These are phyloP conservation scores for Megalopta genalis DNA, from an alignment of 1,140 invertebrate genomes.

Conservation along the genomic window DNA sequence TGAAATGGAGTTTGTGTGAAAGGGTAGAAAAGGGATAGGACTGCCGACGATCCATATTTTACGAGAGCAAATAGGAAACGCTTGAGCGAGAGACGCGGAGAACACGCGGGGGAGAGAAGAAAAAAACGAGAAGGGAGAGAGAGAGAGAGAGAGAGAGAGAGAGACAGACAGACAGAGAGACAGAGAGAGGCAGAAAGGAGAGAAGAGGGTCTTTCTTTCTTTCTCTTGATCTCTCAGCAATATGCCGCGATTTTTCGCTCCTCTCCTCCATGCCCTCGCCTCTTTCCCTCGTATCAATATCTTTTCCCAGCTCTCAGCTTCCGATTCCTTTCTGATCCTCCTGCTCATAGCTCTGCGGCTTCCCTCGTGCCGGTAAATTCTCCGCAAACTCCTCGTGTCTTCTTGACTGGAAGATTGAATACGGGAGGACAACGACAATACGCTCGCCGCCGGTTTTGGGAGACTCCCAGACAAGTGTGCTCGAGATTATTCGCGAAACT, in stretches of 20 bases:
- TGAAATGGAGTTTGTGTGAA: constrained; percentile 50
- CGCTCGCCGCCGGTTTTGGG: no score
- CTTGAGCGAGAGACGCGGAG: constrained; percentile 26
- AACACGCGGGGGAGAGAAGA: not conserved
- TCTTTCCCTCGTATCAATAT: constrained; percentile 34
- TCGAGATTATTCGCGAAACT: no score
- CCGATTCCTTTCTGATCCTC: constrained; percentile 33
- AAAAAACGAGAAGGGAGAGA: not conserved
- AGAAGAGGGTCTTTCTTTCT: not conserved
- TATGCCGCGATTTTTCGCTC: constrained; percentile 39
- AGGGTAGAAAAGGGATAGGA: constrained; percentile 25
- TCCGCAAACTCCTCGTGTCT: constrained; percentile 21
- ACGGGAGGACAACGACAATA: not conserved
- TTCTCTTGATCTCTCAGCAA: constrained; percentile 34
- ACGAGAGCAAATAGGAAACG: constrained; percentile 50
- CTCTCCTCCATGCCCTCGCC: not conserved
- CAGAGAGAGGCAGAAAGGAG: not conserved
- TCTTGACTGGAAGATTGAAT: constrained; percentile 32
- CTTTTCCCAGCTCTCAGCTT: constrained; percentile 6
- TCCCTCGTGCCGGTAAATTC: not conserved
- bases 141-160: no score
- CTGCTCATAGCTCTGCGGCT: not conserved
- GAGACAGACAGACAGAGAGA: no score
- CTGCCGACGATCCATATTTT: constrained; percentile 49
- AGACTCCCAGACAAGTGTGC: no score